Percentiles rank a stretch among this genome's conserved stretches.
phyloP scores from a whole-genome alignment of 92 coral and sea anemone genomes.

The Parazoanthus darwini region DNA sequence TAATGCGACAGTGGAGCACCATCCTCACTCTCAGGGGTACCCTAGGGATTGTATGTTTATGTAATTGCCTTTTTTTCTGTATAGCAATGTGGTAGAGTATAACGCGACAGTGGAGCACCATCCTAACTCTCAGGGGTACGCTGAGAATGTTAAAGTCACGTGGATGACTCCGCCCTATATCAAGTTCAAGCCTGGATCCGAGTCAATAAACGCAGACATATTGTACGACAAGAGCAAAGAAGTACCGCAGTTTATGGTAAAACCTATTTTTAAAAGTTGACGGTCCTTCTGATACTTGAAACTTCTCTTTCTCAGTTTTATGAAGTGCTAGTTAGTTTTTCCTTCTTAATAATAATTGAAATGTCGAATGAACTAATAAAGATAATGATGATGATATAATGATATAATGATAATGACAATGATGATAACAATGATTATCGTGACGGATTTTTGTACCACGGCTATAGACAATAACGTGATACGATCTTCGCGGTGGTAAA shows the following conservation, averaged over 20 bases:
- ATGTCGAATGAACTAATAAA: too few species aligned
- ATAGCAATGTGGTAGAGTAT: conserved; percentile 70
- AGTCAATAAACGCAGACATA: conserved; percentile 12
- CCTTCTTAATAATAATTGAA: neutral
- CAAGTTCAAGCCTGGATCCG: conserved; percentile 23
- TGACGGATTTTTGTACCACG: too few species aligned
- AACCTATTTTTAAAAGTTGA: neutral
- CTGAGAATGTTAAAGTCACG: conserved; percentile 62
- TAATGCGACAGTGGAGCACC: conserved; percentile 75
- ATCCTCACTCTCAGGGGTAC: conserved; percentile 64
- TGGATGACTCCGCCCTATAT: conserved; percentile 94
- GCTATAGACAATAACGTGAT: too few species aligned
- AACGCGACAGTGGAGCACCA: conserved; percentile 75
- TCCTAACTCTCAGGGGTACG: conserved; percentile 71
- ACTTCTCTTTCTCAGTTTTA: neutral
- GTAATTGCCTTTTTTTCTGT: neutral
- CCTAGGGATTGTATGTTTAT: conserved; percentile 48
- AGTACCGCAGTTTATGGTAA: conserved; percentile 79
- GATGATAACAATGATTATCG: neutral
- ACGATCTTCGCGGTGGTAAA: too few species aligned
- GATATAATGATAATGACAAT: neutral
- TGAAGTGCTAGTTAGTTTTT: too few species aligned
- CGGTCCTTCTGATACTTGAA: neutral
- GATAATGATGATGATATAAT: too few species aligned
- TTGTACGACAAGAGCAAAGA: conserved; percentile 1